A percentile compares a stretch with the other conserved stretches of the same genome.
These are phyloP conservation scores for Sciurus niger DNA, from an alignment of 2,113 vertebrate species.

Conservation along the genomic window DNA sequence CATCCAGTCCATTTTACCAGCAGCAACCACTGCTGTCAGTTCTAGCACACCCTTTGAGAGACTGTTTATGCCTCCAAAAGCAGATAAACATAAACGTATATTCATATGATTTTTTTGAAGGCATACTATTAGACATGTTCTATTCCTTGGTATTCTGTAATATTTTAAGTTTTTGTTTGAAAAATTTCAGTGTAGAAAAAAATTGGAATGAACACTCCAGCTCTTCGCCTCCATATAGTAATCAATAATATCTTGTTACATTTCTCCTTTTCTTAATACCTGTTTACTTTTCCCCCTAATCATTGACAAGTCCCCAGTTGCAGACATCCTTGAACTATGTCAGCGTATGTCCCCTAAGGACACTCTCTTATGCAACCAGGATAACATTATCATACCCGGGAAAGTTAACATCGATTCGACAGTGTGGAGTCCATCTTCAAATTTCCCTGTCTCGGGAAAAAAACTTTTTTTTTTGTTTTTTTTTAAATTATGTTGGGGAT, in stretches of 20 bases:
- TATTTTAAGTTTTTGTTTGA: constrained; percentile 18
- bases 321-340: neutral
- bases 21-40: neutral
- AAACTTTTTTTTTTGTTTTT: too few species aligned
- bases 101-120: neutral
- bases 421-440: neutral
- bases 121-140: neutral
- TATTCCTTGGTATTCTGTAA: neutral
- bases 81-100: neutral
- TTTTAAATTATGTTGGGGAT: too few species aligned
- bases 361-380: too few species aligned
- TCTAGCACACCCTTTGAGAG: neutral
- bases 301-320: neutral
- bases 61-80: rapidly evolving
- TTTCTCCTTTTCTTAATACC: neutral
- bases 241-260: neutral
- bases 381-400: neutral
- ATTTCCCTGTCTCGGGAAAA: neutral
- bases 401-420: neutral
- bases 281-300: neutral
- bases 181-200: constrained; percentile 32
- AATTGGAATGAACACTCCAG: neutral
- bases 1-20: neutral
- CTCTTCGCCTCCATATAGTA: neutral
- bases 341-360: neutral